Percentiles rank a stretch among this genome's conserved stretches.
Evolutionary conservation across 1,140 invertebrate species (phyloP).

Genomic region (Ceratoteleas bidentatus): DNA sequence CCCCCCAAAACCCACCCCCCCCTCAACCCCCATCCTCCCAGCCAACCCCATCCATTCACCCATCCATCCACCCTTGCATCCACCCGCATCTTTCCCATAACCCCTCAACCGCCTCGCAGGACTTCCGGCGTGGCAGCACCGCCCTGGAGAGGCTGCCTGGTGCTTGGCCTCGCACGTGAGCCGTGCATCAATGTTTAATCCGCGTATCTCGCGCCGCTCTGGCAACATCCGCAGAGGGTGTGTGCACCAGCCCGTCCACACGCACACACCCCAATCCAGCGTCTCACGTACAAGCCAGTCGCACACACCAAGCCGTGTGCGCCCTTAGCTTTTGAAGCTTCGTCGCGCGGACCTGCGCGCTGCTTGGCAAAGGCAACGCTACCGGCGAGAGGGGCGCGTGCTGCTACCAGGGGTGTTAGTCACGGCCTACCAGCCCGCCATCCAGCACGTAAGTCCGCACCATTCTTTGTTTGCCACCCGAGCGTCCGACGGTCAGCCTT

Average conservation of each 20-base stretch:
- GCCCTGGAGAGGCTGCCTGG: neutral
- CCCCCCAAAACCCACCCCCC: no score
- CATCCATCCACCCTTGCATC: no score
- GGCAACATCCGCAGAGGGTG: constrained; percentile 31
- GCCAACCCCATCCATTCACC: no score
- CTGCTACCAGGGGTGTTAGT: constrained; percentile 77
- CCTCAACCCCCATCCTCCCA: no score
- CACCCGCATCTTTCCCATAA: no score
- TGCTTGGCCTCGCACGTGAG: constrained; percentile 19
- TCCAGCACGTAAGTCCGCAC: constrained; percentile 78
- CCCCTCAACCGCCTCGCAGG: neutral
- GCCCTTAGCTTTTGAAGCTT: constrained; percentile 37
- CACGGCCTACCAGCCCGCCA: constrained; percentile 79
- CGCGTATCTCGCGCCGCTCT: constrained; percentile 20
- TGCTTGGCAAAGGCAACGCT: constrained; percentile 60
- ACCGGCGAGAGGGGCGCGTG: constrained; percentile 61
- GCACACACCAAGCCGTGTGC: constrained; percentile 36
- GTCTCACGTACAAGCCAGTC: constrained; percentile 8
- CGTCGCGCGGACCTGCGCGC: constrained; percentile 68
- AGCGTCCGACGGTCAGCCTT: constrained; percentile 12
- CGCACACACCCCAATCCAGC: neutral
- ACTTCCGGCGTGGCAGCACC: constrained; percentile 3
- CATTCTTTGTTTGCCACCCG: constrained; percentile 44
- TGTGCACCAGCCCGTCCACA: constrained; percentile 14
- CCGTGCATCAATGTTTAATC: constrained; percentile 28